These are phyloP conservation scores for Brevimyrus niger DNA, from an alignment of 2,113 vertebrate species.

Conservation along the genomic window DNA sequence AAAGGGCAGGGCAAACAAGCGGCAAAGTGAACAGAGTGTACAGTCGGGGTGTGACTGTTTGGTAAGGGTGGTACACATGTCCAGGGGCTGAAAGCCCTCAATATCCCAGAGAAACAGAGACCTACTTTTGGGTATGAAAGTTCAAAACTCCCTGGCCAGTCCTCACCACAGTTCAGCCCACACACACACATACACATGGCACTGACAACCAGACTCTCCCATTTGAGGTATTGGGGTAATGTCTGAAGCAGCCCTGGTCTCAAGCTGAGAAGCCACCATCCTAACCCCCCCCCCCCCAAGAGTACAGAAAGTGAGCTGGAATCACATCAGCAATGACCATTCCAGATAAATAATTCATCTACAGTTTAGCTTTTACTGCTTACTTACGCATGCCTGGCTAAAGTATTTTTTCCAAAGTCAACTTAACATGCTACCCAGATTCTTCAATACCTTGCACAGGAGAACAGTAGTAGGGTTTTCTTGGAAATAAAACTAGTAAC, in stretches of 20 bases:
- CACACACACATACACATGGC: neutral
- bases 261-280: neutral
- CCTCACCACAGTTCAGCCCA: neutral
- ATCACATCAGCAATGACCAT: neutral
- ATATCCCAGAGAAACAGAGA: neutral
- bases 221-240: neutral
- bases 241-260: neutral
- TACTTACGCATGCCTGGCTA: neutral
- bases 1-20: neutral
- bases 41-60: constrained; percentile 10
- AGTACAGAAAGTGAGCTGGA: neutral
- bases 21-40: neutral
- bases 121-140: neutral
- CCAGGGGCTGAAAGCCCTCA: neutral
- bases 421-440: neutral
- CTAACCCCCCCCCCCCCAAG: neutral
- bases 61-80: neutral
- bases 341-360: neutral
- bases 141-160: neutral
- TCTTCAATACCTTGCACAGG: neutral
- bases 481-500: neutral
- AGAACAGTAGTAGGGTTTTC: neutral
- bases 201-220: neutral
- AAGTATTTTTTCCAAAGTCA: neutral
- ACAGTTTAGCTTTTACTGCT: neutral